Percentiles rank a stretch among this genome's conserved stretches.
phyloP scores from a whole-genome alignment of 1,140 invertebrate genomes.

The Listronotus bonariensis region DNA sequence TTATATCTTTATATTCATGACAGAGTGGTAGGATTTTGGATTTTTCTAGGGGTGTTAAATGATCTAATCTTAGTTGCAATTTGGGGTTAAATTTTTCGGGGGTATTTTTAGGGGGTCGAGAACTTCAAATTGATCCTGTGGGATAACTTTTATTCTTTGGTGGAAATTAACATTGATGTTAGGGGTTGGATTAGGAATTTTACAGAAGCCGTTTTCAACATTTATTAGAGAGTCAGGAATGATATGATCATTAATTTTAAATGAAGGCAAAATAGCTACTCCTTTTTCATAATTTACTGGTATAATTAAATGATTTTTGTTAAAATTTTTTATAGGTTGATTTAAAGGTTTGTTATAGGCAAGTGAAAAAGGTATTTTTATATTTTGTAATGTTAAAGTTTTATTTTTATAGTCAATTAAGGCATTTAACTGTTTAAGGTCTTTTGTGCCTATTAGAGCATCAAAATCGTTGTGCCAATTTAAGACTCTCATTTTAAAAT shows the following conservation, averaged over 20 bases:
- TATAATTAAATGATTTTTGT: constrained; percentile 2
- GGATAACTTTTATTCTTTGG: constrained; percentile 4
- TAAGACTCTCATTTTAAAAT: no score
- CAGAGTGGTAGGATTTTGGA: neutral
- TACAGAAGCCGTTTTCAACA: neutral
- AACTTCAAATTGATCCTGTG: neutral
- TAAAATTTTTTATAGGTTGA: constrained; percentile 2
- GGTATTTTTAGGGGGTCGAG: neutral
- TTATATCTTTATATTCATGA: constrained; percentile 11
- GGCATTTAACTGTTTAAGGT: constrained; percentile 14
- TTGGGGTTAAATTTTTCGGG: neutral
- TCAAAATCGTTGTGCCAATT: constrained; percentile 11
- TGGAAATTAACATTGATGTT: constrained; percentile 6
- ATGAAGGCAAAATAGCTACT: constrained; percentile 5
- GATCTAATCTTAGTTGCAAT: neutral
- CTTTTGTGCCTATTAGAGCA: constrained; percentile 22
- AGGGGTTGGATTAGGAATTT: constrained; percentile 10
- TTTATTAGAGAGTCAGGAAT: constrained; percentile 4
- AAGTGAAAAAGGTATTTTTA: constrained; percentile 20
- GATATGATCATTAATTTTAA: constrained; percentile 1
- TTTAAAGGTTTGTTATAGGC: constrained; percentile 23
- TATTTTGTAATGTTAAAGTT: constrained; percentile 17
- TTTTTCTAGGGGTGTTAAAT: neutral
- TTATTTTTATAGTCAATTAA: constrained; percentile 16
- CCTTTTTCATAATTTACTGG: constrained; percentile 5